phyloP scores from a whole-genome alignment of 2,113 vertebrate species.

The Litocranius walleri region DNA sequence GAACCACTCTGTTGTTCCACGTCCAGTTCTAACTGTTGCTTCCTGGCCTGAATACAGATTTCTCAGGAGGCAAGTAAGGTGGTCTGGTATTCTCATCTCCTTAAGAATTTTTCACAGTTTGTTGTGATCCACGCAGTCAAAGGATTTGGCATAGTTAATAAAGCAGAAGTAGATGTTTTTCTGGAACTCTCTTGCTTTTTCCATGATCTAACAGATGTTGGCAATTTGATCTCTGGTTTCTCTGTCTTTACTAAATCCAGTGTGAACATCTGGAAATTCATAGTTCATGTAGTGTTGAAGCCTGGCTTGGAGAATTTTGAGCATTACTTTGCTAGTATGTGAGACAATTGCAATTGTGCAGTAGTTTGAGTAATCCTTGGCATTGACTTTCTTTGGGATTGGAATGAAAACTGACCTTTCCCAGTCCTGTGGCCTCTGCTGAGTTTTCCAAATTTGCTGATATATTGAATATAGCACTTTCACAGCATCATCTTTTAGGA shows the following conservation, averaged over 20 bases:
- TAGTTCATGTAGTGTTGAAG: not conserved
- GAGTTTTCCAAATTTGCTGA: not conserved
- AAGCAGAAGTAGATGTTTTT: not conserved
- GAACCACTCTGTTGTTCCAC: not conserved
- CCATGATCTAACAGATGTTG: fast-evolving
- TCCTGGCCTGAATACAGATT: not conserved
- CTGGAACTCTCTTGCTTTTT: not conserved
- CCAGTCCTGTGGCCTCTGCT: not conserved
- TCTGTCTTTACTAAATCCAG: not conserved
- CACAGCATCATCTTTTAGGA: not conserved
- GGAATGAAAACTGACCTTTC: not conserved
- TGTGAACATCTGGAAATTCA: not conserved
- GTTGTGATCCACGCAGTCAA: not conserved
- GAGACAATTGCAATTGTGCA: not conserved
- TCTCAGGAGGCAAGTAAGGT: not conserved
- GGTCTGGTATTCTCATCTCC: not conserved
- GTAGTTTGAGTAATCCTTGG: not conserved
- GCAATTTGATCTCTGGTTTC: not conserved
- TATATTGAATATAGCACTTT: not conserved
- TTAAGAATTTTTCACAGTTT: not conserved
- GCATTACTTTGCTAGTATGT: not conserved
- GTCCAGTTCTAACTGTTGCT: not conserved
- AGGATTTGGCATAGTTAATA: not conserved
- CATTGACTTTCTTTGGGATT: not conserved
- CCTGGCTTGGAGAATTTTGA: not conserved